Evolutionary conservation across 2,797 vertebrate species (phyloP).

Genomic region (Scolopax rusticola): DNA sequence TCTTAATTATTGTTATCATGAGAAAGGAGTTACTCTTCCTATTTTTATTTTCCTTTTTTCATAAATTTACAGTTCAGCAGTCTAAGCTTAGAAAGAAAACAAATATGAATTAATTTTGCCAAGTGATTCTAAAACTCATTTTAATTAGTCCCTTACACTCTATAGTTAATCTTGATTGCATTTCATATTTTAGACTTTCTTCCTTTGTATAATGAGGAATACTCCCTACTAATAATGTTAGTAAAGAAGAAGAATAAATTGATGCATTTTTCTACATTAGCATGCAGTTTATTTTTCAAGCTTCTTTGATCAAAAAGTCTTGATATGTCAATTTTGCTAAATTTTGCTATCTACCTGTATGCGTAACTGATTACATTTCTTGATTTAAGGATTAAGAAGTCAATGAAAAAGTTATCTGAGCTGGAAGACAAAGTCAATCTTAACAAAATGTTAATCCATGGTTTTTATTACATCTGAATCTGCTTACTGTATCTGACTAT

Average conservation of each 20-base stretch:
- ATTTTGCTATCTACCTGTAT: conserved; percentile 14
- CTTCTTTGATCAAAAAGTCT: conserved; percentile 20
- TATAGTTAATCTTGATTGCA: conserved; percentile 30
- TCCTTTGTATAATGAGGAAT: conserved; percentile 35
- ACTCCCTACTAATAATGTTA: conserved; percentile 33
- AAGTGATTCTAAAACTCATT: conserved; percentile 42
- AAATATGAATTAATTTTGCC: conserved; percentile 59
- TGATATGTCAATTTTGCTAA: conserved; percentile 36
- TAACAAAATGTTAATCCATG: conserved; percentile 17
- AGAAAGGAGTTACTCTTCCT: conserved; percentile 30
- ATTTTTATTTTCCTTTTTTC: conserved; percentile 42
- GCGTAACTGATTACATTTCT: conserved; percentile 40
- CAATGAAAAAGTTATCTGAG: conserved; percentile 22
- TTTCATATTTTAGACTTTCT: conserved; percentile 43
- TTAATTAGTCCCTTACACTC: conserved; percentile 54
- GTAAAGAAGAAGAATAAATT: conserved; percentile 21
- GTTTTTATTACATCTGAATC: conserved; percentile 19
- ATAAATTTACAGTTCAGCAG: conserved; percentile 43
- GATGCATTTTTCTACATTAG: conserved; percentile 24
- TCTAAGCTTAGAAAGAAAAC: conserved; percentile 42
- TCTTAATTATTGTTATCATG: conserved; percentile 15
- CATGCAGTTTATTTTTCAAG: conserved; percentile 4
- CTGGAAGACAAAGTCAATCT: conserved; percentile 30
- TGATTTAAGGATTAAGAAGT: conserved; percentile 58
- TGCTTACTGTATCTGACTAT: neutral